A percentile compares a stretch with the other conserved stretches of the same genome.
Conservation (phyloP, 2,113 vertebrate genomes). For the Malaclemys terrapin region DNA sequence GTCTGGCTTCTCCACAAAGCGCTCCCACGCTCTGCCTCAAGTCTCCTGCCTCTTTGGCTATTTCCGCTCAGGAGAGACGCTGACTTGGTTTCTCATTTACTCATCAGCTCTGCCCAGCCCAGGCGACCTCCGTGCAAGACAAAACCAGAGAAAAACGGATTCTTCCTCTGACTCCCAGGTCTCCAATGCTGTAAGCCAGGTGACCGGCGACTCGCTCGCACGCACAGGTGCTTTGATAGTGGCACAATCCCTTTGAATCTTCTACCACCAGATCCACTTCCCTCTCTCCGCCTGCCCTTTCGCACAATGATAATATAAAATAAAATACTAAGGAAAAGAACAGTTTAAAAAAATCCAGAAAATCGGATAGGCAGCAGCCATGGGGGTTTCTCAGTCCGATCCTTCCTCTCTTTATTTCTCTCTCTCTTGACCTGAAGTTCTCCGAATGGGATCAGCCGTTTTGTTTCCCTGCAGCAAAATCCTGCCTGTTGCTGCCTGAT, state of each 20-base stretch:
- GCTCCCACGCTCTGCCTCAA: background rate
- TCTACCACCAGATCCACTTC: background rate
- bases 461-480: rapidly evolving
- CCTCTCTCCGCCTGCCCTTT: constrained; percentile 22
- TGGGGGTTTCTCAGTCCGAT: background rate
- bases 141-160: background rate
- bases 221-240: background rate
- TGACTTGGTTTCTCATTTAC: background rate
- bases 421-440: rapidly evolving
- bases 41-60: background rate
- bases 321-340: background rate
- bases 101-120: background rate
- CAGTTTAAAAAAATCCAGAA: rapidly evolving
- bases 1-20: background rate
- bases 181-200: background rate
- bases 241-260: background rate
- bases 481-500: too few species aligned
- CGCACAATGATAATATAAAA: rapidly evolving
- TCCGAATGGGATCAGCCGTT: background rate
- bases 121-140: background rate
- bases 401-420: rapidly evolving
- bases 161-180: background rate
- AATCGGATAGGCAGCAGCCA: background rate
- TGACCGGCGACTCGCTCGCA: background rate
- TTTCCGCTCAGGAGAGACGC: background rate